Conservation (phyloP, 2,797 vertebrate species). For the Falco biarmicus region DNA sequence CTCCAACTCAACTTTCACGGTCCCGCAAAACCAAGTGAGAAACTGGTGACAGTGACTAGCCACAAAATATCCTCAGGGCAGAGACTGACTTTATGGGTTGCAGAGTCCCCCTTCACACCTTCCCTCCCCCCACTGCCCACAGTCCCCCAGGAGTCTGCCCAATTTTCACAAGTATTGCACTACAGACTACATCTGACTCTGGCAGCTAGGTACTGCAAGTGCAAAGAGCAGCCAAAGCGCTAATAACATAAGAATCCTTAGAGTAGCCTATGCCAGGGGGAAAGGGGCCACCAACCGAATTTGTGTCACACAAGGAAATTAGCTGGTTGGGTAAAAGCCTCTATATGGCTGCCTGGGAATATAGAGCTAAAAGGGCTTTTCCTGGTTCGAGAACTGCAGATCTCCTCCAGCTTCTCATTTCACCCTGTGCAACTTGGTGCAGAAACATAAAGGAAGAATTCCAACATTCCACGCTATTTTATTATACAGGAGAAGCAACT, state of each 20-base stretch:
- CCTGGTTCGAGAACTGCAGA: neutral
- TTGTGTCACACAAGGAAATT: neutral
- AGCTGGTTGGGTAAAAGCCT: slow-evolving; percentile 16
- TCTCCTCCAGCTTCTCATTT: slow-evolving; percentile 17
- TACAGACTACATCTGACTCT: neutral
- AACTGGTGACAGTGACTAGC: neutral
- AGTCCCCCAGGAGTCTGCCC: neutral
- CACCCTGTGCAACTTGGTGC: neutral
- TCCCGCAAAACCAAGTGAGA: slow-evolving; percentile 4
- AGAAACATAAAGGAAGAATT: neutral
- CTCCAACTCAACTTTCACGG: neutral
- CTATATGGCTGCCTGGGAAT: slow-evolving; percentile 24
- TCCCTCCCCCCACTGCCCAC: neutral
- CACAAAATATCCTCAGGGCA: neutral
- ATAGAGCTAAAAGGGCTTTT: slow-evolving; percentile 18
- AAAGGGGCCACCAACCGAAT: slow-evolving; percentile 37
- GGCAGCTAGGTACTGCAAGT: neutral
- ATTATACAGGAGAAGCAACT: neutral
- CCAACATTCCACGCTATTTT: neutral
- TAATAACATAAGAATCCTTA: neutral
- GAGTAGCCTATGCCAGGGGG: slow-evolving; percentile 27
- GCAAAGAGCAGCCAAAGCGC: slow-evolving; percentile 34
- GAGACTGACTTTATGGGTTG: neutral
- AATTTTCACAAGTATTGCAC: neutral
- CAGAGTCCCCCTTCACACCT: slow-evolving; percentile 3